These are phyloP conservation scores for Grallaria varia DNA, from an alignment of 2,113 vertebrate genomes.

Conservation along the genomic window DNA sequence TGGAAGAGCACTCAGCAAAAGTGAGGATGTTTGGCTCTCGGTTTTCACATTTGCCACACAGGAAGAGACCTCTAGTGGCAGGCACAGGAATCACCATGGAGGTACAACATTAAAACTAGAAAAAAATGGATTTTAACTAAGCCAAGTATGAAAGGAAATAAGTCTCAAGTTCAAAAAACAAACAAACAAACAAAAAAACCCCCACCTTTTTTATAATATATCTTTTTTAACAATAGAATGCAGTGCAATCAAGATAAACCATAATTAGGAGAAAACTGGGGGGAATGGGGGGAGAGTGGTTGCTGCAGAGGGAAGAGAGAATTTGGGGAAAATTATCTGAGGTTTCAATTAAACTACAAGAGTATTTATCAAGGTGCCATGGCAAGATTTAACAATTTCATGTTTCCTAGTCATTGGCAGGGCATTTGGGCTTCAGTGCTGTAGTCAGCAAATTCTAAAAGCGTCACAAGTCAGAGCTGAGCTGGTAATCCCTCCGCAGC, in stretches of 20 bases:
- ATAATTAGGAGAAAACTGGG: not conserved
- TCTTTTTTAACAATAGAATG: not conserved
- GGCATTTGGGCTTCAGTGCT: conserved; percentile 52
- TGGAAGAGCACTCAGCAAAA: not conserved
- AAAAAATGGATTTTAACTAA: not conserved
- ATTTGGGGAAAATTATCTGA: conserved; percentile 12
- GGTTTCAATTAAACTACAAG: conserved; percentile 27
- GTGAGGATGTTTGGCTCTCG: not conserved
- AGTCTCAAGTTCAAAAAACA: not conserved
- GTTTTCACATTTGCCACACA: not conserved
- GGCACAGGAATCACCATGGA: not conserved
- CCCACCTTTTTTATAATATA: not conserved
- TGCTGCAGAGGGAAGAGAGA: not conserved
- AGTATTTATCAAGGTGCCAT: not conserved
- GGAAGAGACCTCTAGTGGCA: not conserved
- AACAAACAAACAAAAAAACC: no score
- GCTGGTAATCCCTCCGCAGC: conserved; percentile 5
- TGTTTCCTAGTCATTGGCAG: conserved; percentile 40
- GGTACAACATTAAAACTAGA: not conserved
- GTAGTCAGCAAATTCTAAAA: conserved; percentile 62
- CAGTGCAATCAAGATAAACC: not conserved
- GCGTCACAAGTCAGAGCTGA: not conserved
- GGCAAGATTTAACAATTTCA: conserved; percentile 26
- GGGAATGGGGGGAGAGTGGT: accelerated
- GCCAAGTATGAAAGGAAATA: not conserved